Evolutionary conservation across 2,797 vertebrate genomes (phyloP).

Genomic region (Propithecus deckenii): DNA sequence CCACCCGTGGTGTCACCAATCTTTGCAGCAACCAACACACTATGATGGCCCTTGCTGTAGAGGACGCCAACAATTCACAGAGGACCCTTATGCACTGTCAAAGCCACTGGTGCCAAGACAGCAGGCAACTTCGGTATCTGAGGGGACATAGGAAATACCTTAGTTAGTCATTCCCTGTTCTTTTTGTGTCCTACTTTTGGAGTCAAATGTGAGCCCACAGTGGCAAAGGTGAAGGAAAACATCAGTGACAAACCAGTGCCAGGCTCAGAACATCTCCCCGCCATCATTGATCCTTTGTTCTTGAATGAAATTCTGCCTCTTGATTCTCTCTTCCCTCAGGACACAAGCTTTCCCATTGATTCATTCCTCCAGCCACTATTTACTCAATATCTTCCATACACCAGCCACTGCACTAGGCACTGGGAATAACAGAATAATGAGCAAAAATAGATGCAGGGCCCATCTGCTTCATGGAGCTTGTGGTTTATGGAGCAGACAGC

Average conservation of each 20-base stretch:
- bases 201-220: neutral
- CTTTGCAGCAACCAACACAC: neutral
- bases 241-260: neutral
- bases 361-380: neutral
- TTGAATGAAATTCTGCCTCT: neutral
- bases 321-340: neutral
- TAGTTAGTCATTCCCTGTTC: neutral
- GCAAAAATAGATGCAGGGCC: neutral
- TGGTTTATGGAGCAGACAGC: neutral
- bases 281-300: neutral
- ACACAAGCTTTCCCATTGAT: neutral
- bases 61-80: accelerated
- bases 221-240: neutral
- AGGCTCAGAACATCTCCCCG: neutral
- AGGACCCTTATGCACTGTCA: neutral
- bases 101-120: neutral
- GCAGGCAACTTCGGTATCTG: neutral
- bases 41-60: too few relatives aligned
- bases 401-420: neutral
- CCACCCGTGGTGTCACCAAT: neutral
- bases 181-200: neutral
- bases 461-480: neutral
- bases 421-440: neutral
- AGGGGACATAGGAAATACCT: neutral
- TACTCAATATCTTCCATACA: neutral